Percentiles rank a stretch among this genome's conserved stretches.
phyloP scores from a whole-genome alignment of 2,888 invertebrate genomes.

The Scaptomyza flava region DNA sequence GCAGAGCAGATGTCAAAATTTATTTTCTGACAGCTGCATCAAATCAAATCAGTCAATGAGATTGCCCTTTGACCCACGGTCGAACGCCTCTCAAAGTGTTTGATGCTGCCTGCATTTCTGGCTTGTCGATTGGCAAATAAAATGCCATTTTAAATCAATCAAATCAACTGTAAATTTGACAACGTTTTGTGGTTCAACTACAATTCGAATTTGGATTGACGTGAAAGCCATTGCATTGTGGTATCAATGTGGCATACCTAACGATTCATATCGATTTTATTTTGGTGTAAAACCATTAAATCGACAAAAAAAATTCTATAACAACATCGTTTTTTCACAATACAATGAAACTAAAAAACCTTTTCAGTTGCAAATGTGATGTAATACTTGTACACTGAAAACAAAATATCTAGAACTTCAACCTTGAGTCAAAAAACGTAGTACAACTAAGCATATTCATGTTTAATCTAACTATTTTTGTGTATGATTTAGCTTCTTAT shows the following conservation, averaged over 20 bases:
- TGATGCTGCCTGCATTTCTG: constrained; percentile 35
- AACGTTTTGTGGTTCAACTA: constrained; percentile 50
- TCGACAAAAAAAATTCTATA: not conserved
- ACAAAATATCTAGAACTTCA: no score
- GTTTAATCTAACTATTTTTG: no score
- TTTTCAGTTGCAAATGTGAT: no score
- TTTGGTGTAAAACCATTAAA: constrained; percentile 15
- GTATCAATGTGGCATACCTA: constrained; percentile 27
- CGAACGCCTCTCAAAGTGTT: constrained; percentile 49
- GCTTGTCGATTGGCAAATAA: constrained; percentile 62
- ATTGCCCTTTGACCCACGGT: constrained; percentile 43
- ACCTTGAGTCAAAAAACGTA: no score
- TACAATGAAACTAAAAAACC: no score
- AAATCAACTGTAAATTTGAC: constrained; percentile 52
- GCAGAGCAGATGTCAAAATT: constrained; percentile 10
- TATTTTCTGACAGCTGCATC: constrained; percentile 38
- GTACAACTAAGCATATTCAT: no score
- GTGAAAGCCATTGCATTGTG: constrained; percentile 39
- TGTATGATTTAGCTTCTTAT: no score
- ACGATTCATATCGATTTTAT: constrained; percentile 27
- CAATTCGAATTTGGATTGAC: constrained; percentile 33
- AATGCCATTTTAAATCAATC: constrained; percentile 63
- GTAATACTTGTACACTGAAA: no score
- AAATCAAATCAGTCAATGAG: constrained; percentile 50
- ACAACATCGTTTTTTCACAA: not conserved